Percentiles rank a stretch among this genome's conserved stretches.
phyloP scores from a whole-genome alignment of 1,140 invertebrate species.

The Aleiodes sp. region DNA sequence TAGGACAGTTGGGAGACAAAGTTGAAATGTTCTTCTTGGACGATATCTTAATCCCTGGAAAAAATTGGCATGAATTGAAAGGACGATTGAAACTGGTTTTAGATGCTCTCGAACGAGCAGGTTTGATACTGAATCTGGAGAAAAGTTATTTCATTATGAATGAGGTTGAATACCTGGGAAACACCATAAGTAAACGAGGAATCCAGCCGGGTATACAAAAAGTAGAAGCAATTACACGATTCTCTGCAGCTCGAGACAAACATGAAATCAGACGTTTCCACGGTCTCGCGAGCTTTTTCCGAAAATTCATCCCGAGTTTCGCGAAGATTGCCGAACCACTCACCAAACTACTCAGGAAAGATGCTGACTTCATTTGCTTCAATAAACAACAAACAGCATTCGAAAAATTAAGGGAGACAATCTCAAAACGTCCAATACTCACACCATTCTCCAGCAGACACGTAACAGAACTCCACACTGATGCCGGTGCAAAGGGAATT shows the following conservation, averaged over 20 bases:
- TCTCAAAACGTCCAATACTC: constrained; percentile 44
- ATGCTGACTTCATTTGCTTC: constrained; percentile 38
- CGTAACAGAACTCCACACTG: constrained; percentile 54
- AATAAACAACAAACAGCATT: constrained; percentile 36
- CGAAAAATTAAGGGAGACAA: constrained; percentile 33
- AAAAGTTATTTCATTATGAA: constrained; percentile 48
- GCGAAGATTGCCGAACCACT: constrained; percentile 45
- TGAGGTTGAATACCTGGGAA: constrained; percentile 46
- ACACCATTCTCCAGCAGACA: constrained; percentile 49
- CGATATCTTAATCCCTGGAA: constrained; percentile 55
- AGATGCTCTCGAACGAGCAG: constrained; percentile 27
- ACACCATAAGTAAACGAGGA: constrained; percentile 33
- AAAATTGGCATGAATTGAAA: constrained; percentile 53
- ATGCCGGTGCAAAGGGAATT: constrained; percentile 48
- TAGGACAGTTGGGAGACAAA: neutral
- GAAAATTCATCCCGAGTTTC: constrained; percentile 50
- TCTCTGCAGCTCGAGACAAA: constrained; percentile 44
- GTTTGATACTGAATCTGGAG: constrained; percentile 43
- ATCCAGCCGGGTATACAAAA: constrained; percentile 40
- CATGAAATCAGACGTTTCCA: constrained; percentile 54
- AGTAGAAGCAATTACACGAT: constrained; percentile 37
- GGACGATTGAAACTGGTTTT: constrained; percentile 47
- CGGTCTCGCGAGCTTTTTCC: constrained; percentile 56
- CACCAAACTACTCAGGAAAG: constrained; percentile 46
- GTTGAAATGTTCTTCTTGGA: constrained; percentile 30